phyloP scores from a whole-genome alignment of 1,140 invertebrate species.

The Papilio helenus region DNA sequence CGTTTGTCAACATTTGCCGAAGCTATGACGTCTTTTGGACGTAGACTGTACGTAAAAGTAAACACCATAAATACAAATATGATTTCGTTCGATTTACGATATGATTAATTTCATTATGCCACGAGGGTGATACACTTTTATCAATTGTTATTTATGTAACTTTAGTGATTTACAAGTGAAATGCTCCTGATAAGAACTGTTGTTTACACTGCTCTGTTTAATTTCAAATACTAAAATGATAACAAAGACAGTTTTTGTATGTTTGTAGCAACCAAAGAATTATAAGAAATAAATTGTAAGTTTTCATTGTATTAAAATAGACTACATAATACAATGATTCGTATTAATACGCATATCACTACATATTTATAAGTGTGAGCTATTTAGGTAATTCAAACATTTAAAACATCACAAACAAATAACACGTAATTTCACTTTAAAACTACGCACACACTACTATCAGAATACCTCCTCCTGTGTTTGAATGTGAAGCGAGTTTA shows the following conservation, averaged over 20 bases:
- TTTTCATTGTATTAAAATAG: not conserved
- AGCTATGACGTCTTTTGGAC: slow-evolving; percentile 52
- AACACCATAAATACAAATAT: slow-evolving; percentile 16
- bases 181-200: not conserved
- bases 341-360: too few species aligned
- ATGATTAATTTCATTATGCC: slow-evolving; percentile 12
- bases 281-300: not conserved
- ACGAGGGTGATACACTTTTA: slow-evolving; percentile 5
- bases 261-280: not conserved
- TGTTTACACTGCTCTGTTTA: not conserved
- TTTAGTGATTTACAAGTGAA: slow-evolving; percentile 20
- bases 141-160: slow-evolving; percentile 16
- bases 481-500: too few species aligned
- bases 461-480: too few species aligned
- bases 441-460: too few species aligned
- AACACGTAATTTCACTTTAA: too few species aligned
- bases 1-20: slow-evolving; percentile 55
- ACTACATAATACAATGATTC: not conserved
- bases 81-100: slow-evolving; percentile 13
- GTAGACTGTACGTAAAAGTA: slow-evolving; percentile 32
- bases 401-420: too few species aligned
- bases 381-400: too few species aligned
- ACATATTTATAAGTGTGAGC: too few species aligned
- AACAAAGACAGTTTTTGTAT: not conserved
- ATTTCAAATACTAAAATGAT: not conserved